Base-by-base conservation (phyloP, 2,113 vertebrate species). In the Oncorhynchus nerka region DNA sequence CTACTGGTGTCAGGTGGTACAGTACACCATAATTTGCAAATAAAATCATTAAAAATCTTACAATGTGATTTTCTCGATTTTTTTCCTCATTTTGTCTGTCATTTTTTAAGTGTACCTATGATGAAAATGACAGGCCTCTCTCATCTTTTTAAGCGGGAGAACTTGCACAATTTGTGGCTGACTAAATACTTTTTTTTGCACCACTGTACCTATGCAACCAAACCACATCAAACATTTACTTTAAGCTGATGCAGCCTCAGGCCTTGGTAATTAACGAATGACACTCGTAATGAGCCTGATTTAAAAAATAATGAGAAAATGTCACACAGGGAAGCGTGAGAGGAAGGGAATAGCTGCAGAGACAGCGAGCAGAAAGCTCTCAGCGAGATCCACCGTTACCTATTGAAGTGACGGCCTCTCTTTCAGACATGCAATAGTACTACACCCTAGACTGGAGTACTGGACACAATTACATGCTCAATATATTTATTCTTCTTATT, bases 281-380 rank as follows among this genome's bases (percentile, higher is more conserved):
- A 80, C 79, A 76, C 59, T 77, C 81, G 74, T 87, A 87, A 90
- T 90, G 79, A 86, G 89, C 82, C 78, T 64, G 82, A 90, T 90
- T 87, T 1, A 88, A 86, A 75, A 76, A 79, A 77, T 89, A 85
- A 88, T 89, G 84, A 81, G 81, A 81, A 34, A 28, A 86, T 84
- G 83, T 89, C 81, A 84, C 75, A 61, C 45, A 19, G 1, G 19
- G 64, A 16, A 16, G 12, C 11, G 13, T 28, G 48, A 16, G 34
- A 55, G 30, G 16, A 32, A 70, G 68, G 22, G 5, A 57, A 11
- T 22, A 15, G 4, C 16, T n/a, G 20, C 48, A 22, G 2, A n/a
- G 4, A 70, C 7, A n/a, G 11, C 69, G 51, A 0, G 45, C 22
- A 71, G 49, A 30, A 55, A 51, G 7, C 26, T 59, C 51, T 32